Evolutionary conservation across 2,113 vertebrate genomes (phyloP).

Genomic region (Hystrix cristata): DNA sequence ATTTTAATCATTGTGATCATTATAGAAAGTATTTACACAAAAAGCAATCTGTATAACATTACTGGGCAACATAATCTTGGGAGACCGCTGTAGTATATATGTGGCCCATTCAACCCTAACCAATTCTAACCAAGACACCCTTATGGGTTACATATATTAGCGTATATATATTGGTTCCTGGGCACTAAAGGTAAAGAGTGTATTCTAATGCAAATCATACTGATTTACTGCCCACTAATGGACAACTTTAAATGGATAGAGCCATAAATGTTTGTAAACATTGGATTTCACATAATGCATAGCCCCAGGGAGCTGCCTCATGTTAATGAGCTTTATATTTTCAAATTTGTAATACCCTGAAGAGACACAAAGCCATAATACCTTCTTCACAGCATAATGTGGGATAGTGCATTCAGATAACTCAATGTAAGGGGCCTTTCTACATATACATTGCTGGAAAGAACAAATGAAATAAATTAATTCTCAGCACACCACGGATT

Average conservation of each 20-base stretch:
- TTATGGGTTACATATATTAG: background rate
- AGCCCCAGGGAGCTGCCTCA: slow-evolving; percentile 48
- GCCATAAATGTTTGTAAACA: slow-evolving; percentile 73
- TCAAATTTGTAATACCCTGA: slow-evolving; percentile 64
- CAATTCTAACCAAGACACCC: background rate
- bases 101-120: background rate
- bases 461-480: slow-evolving; percentile 10
- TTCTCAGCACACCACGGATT: background rate
- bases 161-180: background rate
- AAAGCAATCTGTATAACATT: background rate
- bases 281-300: slow-evolving; percentile 4
- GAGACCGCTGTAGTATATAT: background rate
- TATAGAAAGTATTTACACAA: background rate
- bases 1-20: background rate
- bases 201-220: slow-evolving; percentile 67
- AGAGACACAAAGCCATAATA: slow-evolving; percentile 64
- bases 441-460: background rate
- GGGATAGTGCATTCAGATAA: slow-evolving; percentile 57
- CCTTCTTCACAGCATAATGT: slow-evolving; percentile 62
- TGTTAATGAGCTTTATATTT: slow-evolving; percentile 73
- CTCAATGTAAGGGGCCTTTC: background rate
- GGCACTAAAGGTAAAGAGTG: background rate
- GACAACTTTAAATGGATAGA: slow-evolving; percentile 61
- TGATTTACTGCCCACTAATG: slow-evolving; percentile 65
- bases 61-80: background rate